Conservation (phyloP, 2,113 vertebrate genomes). For the Cololabis saira region DNA sequence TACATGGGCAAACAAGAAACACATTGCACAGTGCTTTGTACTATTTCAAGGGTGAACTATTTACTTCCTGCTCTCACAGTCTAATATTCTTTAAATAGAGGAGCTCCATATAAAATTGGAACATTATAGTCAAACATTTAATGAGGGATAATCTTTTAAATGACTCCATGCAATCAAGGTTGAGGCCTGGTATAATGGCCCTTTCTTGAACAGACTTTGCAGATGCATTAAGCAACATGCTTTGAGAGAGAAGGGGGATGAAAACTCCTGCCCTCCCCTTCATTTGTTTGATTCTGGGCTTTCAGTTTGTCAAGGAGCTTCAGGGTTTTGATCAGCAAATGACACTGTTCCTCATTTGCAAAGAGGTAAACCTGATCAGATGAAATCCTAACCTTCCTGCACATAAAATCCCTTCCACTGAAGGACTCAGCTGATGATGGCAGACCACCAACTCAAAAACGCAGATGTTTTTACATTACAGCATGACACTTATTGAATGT, state of each 20-base stretch:
- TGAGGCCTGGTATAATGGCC: slow-evolving; percentile 44
- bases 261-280: background rate
- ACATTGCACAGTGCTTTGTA: background rate
- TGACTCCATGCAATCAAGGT: slow-evolving; percentile 67
- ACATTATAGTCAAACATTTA: slow-evolving; percentile 59
- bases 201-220: slow-evolving; percentile 23
- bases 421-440: background rate
- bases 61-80: background rate
- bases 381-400: background rate
- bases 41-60: background rate
- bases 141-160: slow-evolving; percentile 66
- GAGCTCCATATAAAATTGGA: slow-evolving; percentile 42
- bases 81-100: slow-evolving; percentile 44
- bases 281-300: background rate
- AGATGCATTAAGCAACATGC: slow-evolving; percentile 20
- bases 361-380: slow-evolving; percentile 7
- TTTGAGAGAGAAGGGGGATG: background rate
- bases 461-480: slow-evolving; percentile 15
- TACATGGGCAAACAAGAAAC: background rate
- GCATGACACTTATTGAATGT: slow-evolving; percentile 35
- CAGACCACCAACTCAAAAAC: slow-evolving; percentile 1
- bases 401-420: background rate
- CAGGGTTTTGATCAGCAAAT: slow-evolving; percentile 22
- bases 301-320: slow-evolving; percentile 27
- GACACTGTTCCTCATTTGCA: background rate